These are phyloP conservation scores for Anas acuta DNA, from an alignment of 2,797 vertebrate genomes.

Conservation along the genomic window DNA sequence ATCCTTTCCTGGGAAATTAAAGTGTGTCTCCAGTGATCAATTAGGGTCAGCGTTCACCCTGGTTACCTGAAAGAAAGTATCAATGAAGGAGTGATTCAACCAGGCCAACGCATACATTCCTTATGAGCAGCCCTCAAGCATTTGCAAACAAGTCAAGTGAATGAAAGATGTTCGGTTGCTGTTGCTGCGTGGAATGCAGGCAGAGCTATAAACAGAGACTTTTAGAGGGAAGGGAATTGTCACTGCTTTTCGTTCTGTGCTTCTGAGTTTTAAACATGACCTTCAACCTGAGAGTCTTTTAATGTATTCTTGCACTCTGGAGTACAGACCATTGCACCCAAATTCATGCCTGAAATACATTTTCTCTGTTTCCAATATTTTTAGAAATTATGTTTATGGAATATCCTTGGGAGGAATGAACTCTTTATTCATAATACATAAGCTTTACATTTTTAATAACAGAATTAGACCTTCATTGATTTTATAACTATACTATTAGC, in stretches of 20 bases:
- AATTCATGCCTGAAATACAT: conserved; percentile 38
- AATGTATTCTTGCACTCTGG: conserved; percentile 3
- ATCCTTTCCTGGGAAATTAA: conserved; percentile 33
- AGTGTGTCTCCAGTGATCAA: conserved; percentile 25
- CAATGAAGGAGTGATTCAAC: conserved; percentile 5
- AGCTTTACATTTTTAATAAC: conserved; percentile 78
- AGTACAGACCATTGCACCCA: background rate
- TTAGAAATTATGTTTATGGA: conserved; percentile 72
- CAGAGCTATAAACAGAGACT: conserved; percentile 14
- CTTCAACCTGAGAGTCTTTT: conserved; percentile 20
- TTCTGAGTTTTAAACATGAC: conserved; percentile 41
- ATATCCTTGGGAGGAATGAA: conserved; percentile 60
- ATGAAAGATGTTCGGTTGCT: background rate
- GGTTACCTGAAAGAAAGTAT: conserved; percentile 50
- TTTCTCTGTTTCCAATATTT: conserved; percentile 48
- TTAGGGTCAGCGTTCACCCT: conserved; percentile 49
- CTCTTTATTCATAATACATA: conserved; percentile 71
- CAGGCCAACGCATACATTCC: conserved; percentile 20
- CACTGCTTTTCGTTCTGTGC: conserved; percentile 23
- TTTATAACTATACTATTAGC: conserved; percentile 66
- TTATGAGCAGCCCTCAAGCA: background rate
- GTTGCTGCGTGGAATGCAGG: background rate
- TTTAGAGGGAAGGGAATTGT: conserved; percentile 4
- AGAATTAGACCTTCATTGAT: conserved; percentile 70
- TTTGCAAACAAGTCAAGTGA: conserved; percentile 48